Percentiles rank a stretch among this genome's conserved stretches.
Evolutionary conservation across 2,113 vertebrate genomes (phyloP).

Genomic region (Megaleporinus macrocephalus): DNA sequence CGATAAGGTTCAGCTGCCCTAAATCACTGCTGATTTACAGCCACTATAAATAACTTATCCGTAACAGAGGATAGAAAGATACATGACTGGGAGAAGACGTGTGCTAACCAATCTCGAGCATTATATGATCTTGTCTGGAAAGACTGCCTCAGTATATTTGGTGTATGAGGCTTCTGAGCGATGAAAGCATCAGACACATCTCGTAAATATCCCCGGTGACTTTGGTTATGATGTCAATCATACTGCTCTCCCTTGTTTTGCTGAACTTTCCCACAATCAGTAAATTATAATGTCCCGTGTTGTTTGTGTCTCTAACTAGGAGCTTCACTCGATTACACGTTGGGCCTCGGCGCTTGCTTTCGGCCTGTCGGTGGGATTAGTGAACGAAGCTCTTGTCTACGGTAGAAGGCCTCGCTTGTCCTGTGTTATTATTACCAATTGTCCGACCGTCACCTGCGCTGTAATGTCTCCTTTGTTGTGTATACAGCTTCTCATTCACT

Average conservation of each 20-base stretch:
- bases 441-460: background rate
- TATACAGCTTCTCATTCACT: background rate
- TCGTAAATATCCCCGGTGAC: slow-evolving; percentile 1
- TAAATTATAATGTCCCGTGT: slow-evolving; percentile 3
- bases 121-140: background rate
- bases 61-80: background rate
- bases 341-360: background rate
- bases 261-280: slow-evolving; percentile 29
- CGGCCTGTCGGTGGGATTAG: slow-evolving; percentile 9
- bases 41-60: background rate
- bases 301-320: slow-evolving; percentile 31
- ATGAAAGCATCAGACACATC: background rate
- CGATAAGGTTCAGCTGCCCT: background rate
- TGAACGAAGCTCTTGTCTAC: slow-evolving; percentile 8
- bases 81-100: no score
- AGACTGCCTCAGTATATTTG: background rate
- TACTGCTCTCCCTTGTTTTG: slow-evolving; percentile 12
- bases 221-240: background rate
- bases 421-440: slow-evolving; percentile 22
- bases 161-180: background rate
- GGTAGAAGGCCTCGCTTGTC: background rate
- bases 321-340: slow-evolving; percentile 19
- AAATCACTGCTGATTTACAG: background rate
- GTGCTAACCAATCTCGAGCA: background rate
- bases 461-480: slow-evolving; percentile 28